phyloP scores from a whole-genome alignment of 1,140 invertebrate genomes.

The Macrosteles quadrilineatus region DNA sequence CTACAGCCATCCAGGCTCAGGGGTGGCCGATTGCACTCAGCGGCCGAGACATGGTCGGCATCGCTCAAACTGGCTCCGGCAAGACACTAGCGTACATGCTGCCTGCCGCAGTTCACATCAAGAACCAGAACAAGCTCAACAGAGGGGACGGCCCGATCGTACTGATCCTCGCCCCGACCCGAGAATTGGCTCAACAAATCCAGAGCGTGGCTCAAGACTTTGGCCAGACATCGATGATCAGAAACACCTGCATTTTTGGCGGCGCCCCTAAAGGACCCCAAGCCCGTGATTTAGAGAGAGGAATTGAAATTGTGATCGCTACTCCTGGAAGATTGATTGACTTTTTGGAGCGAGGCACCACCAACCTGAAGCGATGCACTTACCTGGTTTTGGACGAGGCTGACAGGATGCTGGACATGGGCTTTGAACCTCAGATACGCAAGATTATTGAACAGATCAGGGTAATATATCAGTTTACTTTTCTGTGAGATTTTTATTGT shows the following conservation, averaged over 20 bases:
- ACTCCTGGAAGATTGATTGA: slow-evolving; percentile 96
- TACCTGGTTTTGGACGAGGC: slow-evolving; percentile 98
- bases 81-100: slow-evolving; percentile 83
- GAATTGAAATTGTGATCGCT: slow-evolving; percentile 88
- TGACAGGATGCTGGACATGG: slow-evolving; percentile 99
- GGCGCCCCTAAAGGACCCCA: slow-evolving; percentile 83
- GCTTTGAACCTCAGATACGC: slow-evolving; percentile 98
- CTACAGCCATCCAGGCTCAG: slow-evolving; percentile 87
- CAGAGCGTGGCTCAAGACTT: slow-evolving; percentile 91
- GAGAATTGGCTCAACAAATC: slow-evolving; percentile 96
- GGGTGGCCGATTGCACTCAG: slow-evolving; percentile 92
- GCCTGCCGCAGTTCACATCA: slow-evolving; percentile 90
- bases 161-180: slow-evolving; percentile 88
- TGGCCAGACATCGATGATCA: slow-evolving; percentile 78
- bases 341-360: slow-evolving; percentile 84
- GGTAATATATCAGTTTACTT: slow-evolving; percentile 54
- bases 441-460: slow-evolving; percentile 96
- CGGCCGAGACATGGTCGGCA: slow-evolving; percentile 87
- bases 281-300: slow-evolving; percentile 83
- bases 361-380: slow-evolving; percentile 74
- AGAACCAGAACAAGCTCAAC: slow-evolving; percentile 78
- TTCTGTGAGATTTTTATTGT: no score
- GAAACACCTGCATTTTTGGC: slow-evolving; percentile 94
- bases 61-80: slow-evolving; percentile 92
- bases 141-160: slow-evolving; percentile 89